These are phyloP conservation scores for Sapayoa aenigma DNA, from an alignment of 2,113 vertebrate species.

Conservation along the genomic window DNA sequence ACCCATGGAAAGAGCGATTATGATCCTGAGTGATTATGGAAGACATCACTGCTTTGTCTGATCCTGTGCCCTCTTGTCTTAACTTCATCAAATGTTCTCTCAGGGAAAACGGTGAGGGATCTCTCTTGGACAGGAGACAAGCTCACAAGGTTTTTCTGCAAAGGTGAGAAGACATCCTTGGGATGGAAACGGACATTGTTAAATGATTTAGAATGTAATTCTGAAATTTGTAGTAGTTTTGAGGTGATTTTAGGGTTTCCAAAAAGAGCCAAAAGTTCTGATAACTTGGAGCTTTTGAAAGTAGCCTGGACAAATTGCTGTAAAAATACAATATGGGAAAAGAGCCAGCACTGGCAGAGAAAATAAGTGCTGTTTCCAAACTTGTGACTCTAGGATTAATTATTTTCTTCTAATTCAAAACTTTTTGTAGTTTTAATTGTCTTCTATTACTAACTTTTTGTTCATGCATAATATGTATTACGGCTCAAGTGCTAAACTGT, in stretches of 20 bases:
- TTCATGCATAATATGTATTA: not conserved
- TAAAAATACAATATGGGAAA: slow-evolving; percentile 20
- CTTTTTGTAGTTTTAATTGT: slow-evolving; percentile 50
- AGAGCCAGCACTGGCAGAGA: not conserved
- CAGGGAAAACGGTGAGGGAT: not conserved
- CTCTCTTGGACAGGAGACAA: not conserved
- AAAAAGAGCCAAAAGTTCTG: not conserved
- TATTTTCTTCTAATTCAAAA: not conserved
- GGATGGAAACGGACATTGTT: not conserved
- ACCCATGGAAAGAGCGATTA: not conserved
- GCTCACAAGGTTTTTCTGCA: not conserved
- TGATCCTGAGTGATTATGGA: not conserved
- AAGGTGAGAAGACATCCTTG: not conserved
- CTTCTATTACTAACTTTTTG: slow-evolving; percentile 8
- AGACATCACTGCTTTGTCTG: not conserved
- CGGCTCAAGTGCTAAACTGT: not conserved
- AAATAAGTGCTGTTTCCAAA: slow-evolving; percentile 4
- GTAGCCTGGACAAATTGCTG: not conserved
- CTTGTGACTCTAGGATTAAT: slow-evolving; percentile 39
- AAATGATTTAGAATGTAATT: not conserved
- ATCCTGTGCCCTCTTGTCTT: not conserved
- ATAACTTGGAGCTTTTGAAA: not conserved
- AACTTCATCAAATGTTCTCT: not conserved
- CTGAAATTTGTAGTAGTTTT: not conserved
- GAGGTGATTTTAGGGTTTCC: not conserved